Percentiles rank a stretch among this genome's conserved stretches.
These are phyloP conservation scores for Drosophila bocqueti DNA, from an alignment of 1,140 invertebrate species.

Conservation along the genomic window DNA sequence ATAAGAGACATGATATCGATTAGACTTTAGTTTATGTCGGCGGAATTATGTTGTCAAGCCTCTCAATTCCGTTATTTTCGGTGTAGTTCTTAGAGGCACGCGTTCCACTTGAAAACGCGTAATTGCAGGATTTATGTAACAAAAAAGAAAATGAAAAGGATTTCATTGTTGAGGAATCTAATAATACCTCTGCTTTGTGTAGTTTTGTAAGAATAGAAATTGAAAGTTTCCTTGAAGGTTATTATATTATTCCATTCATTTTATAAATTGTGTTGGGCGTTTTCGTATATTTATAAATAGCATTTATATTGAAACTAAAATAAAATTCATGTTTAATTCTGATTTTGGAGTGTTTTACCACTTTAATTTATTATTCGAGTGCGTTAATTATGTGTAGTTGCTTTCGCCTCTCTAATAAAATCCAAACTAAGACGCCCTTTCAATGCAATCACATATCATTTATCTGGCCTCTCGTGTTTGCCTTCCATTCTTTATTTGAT, in stretches of 20 bases:
- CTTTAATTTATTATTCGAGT: neutral
- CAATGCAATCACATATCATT: slow-evolving; percentile 34
- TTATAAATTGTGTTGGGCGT: neutral
- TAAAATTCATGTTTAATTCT: neutral
- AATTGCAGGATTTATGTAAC: slow-evolving; percentile 39
- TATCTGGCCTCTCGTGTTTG: slow-evolving; percentile 41
- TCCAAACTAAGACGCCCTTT: slow-evolving; percentile 7
- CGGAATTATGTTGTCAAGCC: neutral
- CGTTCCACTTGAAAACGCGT: slow-evolving; percentile 53
- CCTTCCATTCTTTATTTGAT: slow-evolving; percentile 39
- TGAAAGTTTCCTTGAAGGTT: neutral
- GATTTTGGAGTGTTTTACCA: neutral
- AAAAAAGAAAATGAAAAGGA: slow-evolving; percentile 10
- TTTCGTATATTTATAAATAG: neutral
- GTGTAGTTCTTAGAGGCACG: slow-evolving; percentile 25
- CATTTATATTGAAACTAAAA: neutral
- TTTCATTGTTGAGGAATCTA: slow-evolving; percentile 17
- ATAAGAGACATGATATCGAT: neutral
- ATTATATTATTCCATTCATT: slow-evolving; percentile 24
- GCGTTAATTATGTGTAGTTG: neutral
- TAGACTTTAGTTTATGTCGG: neutral
- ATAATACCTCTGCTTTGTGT: slow-evolving; percentile 18
- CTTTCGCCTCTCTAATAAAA: neutral
- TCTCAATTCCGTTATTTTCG: neutral
- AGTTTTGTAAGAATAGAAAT: slow-evolving; percentile 1